Conservation (phyloP, 2,113 vertebrate genomes). For the Bungarus multicinctus region DNA sequence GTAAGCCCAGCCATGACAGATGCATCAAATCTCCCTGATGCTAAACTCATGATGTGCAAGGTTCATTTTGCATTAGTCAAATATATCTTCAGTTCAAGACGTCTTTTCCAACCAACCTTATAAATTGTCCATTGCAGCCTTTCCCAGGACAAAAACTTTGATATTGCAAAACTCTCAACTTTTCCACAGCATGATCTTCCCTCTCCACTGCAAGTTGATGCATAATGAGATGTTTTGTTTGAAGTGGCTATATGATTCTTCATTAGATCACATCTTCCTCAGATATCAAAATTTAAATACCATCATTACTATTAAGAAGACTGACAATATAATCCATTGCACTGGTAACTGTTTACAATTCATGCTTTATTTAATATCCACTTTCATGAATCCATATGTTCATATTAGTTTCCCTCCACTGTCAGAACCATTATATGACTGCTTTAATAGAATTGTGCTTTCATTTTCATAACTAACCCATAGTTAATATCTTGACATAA, state of each 20-base stretch:
- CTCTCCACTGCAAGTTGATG: not conserved
- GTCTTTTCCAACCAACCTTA: not conserved
- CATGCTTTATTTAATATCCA: not conserved
- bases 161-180: not conserved
- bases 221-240: not conserved
- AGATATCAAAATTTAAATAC: not conserved
- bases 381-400: not conserved
- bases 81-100: not conserved
- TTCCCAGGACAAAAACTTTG: not conserved
- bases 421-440: not conserved
- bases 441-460: constrained; percentile 16
- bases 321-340: not conserved
- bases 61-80: not conserved
- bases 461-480: constrained; percentile 4
- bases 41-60: not conserved
- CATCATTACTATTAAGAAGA: not conserved
- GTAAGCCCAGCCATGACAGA: not conserved
- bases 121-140: not conserved
- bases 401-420: not conserved
- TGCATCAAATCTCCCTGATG: not conserved
- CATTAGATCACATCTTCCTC: not conserved
- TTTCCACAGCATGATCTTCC: not conserved
- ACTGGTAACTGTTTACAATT: not conserved
- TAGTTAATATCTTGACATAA: constrained; percentile 1
- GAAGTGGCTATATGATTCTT: not conserved